These are phyloP conservation scores for Vireo griseus DNA, from an alignment of 2,797 vertebrate species.

Conservation along the genomic window DNA sequence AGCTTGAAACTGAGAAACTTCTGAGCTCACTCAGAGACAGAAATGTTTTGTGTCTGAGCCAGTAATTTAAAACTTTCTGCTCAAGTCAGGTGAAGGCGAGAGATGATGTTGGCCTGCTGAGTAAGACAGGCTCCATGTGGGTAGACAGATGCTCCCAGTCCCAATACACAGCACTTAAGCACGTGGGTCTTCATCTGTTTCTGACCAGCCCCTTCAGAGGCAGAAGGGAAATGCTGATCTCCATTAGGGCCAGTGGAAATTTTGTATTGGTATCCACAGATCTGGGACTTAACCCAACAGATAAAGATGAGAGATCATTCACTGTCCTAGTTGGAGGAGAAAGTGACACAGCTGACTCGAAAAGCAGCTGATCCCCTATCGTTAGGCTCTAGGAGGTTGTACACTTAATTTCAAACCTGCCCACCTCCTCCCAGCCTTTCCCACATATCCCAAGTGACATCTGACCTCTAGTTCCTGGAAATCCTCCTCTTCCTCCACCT, in stretches of 20 bases:
- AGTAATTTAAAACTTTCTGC: neutral
- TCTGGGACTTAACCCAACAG: neutral
- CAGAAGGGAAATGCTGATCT: neutral
- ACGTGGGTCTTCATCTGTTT: neutral
- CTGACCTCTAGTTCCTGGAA: slow-evolving; percentile 93
- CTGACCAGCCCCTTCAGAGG: neutral
- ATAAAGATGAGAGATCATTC: accelerated
- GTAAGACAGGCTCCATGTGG: neutral
- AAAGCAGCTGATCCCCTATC: neutral
- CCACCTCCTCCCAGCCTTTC: neutral
- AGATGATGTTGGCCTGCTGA: neutral
- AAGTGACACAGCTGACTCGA: neutral
- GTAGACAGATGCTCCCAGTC: neutral
- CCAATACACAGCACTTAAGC: neutral
- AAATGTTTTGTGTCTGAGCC: neutral
- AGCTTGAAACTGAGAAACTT: neutral
- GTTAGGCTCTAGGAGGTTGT: neutral
- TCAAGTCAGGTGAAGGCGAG: neutral
- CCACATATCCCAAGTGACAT: neutral
- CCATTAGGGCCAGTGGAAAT: neutral
- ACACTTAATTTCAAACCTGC: neutral
- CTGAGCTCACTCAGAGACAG: neutral
- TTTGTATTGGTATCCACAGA: neutral
- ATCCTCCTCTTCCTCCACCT: slow-evolving; percentile 88
- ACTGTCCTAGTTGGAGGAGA: neutral